Percentiles rank a stretch among this genome's conserved stretches.
phyloP scores from a whole-genome alignment of 92 coral and sea anemone species.

The Palythoa heliodiscus region DNA sequence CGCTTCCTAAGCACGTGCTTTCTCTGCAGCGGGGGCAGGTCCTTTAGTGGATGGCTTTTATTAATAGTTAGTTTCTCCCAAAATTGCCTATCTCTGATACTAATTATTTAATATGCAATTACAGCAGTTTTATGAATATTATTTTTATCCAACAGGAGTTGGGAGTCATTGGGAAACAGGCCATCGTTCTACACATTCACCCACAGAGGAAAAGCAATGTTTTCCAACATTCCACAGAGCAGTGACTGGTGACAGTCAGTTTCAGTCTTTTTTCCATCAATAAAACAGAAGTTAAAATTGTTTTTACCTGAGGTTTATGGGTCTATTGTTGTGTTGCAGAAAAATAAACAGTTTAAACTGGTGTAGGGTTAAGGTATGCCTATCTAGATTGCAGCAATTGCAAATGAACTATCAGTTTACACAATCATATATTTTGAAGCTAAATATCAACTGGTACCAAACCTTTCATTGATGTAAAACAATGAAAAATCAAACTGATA shows the following conservation, averaged over 20 bases:
- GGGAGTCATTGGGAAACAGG: conserved; percentile 97
- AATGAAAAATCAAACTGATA: no score
- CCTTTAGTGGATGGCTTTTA: no score
- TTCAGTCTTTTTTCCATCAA: not conserved
- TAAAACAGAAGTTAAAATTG: not conserved
- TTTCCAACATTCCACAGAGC: conserved; percentile 73
- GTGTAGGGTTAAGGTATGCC: not conserved
- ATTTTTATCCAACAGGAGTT: conserved; percentile 71
- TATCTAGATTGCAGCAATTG: not conserved
- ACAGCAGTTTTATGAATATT: not conserved
- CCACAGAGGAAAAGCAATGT: conserved; percentile 93
- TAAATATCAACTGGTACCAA: not conserved
- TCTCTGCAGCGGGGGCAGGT: no score
- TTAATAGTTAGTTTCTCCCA: no score
- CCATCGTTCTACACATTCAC: conserved; percentile 96
- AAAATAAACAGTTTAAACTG: not conserved
- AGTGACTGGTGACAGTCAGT: conserved; percentile 57
- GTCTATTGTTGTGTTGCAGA: not conserved
- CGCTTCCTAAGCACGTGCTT: no score
- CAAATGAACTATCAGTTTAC: no score
- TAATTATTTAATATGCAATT: no score
- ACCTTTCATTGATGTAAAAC: not conserved
- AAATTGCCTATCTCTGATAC: no score
- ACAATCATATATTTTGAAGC: no score
- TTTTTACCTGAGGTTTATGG: not conserved